These are phyloP conservation scores for Epirrita christyi DNA, from an alignment of 2,888 invertebrate species.

Conservation along the genomic window DNA sequence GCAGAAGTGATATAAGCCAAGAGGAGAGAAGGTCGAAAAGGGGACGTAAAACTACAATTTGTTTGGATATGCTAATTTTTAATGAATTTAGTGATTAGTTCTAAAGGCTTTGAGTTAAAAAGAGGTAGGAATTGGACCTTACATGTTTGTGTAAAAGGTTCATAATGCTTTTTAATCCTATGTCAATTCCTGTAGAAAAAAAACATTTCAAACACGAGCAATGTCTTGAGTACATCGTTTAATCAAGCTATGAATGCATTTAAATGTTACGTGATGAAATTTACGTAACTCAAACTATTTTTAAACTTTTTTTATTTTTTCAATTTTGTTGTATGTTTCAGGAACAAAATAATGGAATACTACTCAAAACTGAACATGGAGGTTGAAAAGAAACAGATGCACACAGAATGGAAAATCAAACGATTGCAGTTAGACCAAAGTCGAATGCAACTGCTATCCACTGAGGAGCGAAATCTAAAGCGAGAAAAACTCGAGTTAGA, in stretches of 20 bases:
- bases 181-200: too few species aligned
- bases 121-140: slow-evolving; percentile 55
- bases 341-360: slow-evolving; percentile 85
- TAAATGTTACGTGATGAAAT: too few species aligned
- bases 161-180: too few species aligned
- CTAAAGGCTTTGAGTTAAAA: slow-evolving; percentile 65
- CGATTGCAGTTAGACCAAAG: slow-evolving; percentile 73
- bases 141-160: slow-evolving; percentile 38
- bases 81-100: too few species aligned
- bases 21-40: slow-evolving; percentile 72
- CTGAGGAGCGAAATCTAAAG: slow-evolving; percentile 81
- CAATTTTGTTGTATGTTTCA: too few species aligned
- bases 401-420: slow-evolving; percentile 85
- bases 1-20: slow-evolving; percentile 53
- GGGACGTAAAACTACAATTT: too few species aligned
- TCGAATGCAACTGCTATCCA: slow-evolving; percentile 74
- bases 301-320: too few species aligned
- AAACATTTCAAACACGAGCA: too few species aligned
- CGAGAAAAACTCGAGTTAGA: slow-evolving; percentile 81
- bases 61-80: too few species aligned
- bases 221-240: too few species aligned
- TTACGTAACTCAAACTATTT: too few species aligned
- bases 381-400: slow-evolving; percentile 83
- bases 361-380: slow-evolving; percentile 86
- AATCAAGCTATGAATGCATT: too few species aligned